Evolutionary conservation across 2,113 vertebrate genomes (phyloP), one percentile per base, ranked within the genome.

Genomic region (Acanthochromis polyacanthus): DNA sequence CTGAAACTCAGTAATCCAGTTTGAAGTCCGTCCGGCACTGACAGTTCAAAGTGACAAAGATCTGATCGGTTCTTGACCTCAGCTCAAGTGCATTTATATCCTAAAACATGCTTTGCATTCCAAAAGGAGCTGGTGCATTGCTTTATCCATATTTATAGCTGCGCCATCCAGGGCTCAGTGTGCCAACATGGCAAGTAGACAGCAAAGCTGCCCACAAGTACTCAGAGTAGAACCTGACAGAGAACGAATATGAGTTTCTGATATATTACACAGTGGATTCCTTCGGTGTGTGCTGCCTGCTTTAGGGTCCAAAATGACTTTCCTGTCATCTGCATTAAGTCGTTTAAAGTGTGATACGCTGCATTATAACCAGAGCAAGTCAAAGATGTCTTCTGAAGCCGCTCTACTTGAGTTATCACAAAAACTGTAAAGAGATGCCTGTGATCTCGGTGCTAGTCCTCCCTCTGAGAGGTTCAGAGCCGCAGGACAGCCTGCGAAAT

Each of bases 401-500:
- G 40, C 59, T 50, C 48, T 38, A 56, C 45, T 67, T 71, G 75
- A 69, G 51, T 68, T 82, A 77, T 55, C 74, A 53, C 11, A 80
- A 56, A 79, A 75, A 77, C 76, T 64, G 66, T 45, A 56, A 72
- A 50, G 22, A 52, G 71, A 52, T 81, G 28, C 23, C n/a, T 68
- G 63, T 59, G 68, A 80, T 83, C 40, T 71, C 32, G 48, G 38
- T 9, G 55, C 46, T 57, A 2, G 61, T 52, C 46, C 32, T 51
- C 32, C 19, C 15, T 73, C 57, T 62, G 12, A 20, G 66, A 50
- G 40, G 36, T 50, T 17, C 32, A 51, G 67, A 83, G 70, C 22
- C 59, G 25, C n/a, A 25, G 74, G 72, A 71, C 65, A 71, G 28
- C 16, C 77, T 71, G 60, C 72, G 69, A 85, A 85, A 76, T 78